Conservation (phyloP, 1,140 invertebrate genomes). For the Pogonognathellus flavescens region DNA sequence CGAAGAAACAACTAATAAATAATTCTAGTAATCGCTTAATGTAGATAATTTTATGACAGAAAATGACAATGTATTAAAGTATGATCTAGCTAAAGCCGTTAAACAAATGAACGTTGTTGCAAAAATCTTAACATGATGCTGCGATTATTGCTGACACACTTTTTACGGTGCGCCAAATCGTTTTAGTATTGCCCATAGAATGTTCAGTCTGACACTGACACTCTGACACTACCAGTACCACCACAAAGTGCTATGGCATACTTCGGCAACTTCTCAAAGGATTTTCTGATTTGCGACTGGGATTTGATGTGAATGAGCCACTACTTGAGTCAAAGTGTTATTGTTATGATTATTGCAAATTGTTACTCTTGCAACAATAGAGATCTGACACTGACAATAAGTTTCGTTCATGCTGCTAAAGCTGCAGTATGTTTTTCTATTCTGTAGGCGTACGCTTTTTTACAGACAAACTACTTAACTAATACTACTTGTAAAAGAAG, state of each 20-base stretch:
- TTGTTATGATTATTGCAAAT: constrained; percentile 45
- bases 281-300: constrained; percentile 32
- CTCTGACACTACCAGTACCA: too few species aligned
- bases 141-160: background rate
- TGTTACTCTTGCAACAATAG: background rate
- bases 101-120: background rate
- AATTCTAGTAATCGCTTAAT: too few species aligned
- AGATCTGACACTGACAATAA: constrained; percentile 4
- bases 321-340: constrained; percentile 24
- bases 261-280: constrained; percentile 40
- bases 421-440: background rate
- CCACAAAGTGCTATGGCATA: constrained; percentile 39
- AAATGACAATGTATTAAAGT: too few species aligned
- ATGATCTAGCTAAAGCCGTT: background rate
- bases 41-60: too few species aligned
- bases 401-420: background rate
- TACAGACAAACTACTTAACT: too few species aligned
- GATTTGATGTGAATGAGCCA: constrained; percentile 39
- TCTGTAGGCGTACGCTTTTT: too few species aligned
- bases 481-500: too few species aligned
- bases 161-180: background rate
- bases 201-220: constrained; percentile 15
- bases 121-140: background rate
- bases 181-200: background rate
- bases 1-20: too few species aligned